Percentiles rank a stretch among this genome's conserved stretches.
These are phyloP conservation scores for Globodera ellingtonae DNA, from an alignment of 1,140 invertebrate genomes.

Conservation along the genomic window DNA sequence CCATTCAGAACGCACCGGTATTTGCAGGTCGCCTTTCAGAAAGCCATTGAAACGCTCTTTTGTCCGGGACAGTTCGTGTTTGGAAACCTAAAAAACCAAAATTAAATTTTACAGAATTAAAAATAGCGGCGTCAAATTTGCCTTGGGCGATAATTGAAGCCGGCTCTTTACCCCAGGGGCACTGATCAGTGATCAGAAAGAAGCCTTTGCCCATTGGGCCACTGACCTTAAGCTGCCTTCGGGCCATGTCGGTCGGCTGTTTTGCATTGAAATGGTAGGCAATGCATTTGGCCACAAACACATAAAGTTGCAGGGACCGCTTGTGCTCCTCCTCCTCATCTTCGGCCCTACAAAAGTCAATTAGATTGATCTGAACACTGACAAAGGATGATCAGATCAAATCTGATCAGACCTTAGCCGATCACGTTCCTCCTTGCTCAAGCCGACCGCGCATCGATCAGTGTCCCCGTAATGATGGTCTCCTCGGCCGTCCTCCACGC, in stretches of 20 bases:
- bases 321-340: constrained; percentile 90
- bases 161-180: too few species aligned
- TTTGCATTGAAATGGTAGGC: constrained; percentile 99
- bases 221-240: constrained; percentile 79
- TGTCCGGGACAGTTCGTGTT: constrained; percentile 91
- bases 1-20: constrained; percentile 70
- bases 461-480: neutral
- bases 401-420: constrained; percentile 50
- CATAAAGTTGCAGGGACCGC: constrained; percentile 89
- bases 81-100: constrained; percentile 71
- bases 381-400: constrained; percentile 9
- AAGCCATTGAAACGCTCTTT: constrained; percentile 84
- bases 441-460: constrained; percentile 32
- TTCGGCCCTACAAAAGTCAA: constrained; percentile 68
- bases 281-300: constrained; percentile 90
- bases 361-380: neutral
- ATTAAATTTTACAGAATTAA: neutral
- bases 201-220: neutral
- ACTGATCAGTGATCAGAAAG: neutral
- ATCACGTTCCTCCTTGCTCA: constrained; percentile 64
- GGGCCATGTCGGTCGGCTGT: constrained; percentile 95
- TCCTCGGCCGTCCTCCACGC: constrained; percentile 36
- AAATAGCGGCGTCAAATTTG: neutral
- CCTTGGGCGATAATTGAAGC: too few species aligned
- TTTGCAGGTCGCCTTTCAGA: constrained; percentile 83